These are phyloP conservation scores for Ceratoteleas bidentatus DNA, from an alignment of 1,140 invertebrate genomes.

Conservation along the genomic window DNA sequence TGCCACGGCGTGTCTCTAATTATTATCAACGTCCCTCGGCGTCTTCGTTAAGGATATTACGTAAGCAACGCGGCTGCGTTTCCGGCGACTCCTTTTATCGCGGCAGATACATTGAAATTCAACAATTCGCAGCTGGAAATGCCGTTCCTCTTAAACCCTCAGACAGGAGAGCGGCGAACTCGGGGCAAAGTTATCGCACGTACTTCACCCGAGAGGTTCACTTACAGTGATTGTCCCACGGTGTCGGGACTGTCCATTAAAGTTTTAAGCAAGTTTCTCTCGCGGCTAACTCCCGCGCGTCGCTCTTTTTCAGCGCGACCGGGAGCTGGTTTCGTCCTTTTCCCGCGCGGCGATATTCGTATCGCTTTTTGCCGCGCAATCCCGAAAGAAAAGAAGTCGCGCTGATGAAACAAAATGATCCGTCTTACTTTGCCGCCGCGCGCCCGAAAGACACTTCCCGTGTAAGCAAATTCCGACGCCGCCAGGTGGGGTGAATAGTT, in stretches of 20 bases:
- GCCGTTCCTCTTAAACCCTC: conserved; percentile 61
- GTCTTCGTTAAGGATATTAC: conserved; percentile 64
- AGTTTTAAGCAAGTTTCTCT: conserved; percentile 72
- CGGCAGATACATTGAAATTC: conserved; percentile 64
- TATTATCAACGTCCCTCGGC: conserved; percentile 59
- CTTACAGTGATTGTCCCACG: conserved; percentile 71
- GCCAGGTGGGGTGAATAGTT: no score
- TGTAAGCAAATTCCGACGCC: no score
- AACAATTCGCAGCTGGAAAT: conserved; percentile 65
- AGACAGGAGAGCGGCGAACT: conserved; percentile 64
- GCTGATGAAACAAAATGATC: no score
- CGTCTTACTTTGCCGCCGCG: no score
- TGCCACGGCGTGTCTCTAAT: conserved; percentile 52
- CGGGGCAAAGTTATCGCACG: conserved; percentile 63
- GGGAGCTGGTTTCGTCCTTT: conserved; percentile 57
- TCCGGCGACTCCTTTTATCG: conserved; percentile 56
- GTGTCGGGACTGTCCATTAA: conserved; percentile 73
- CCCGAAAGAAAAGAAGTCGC: conserved; percentile 37
- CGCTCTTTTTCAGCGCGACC: conserved; percentile 55
- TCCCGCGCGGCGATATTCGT: conserved; percentile 36
- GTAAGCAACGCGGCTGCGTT: conserved; percentile 46
- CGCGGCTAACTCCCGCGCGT: conserved; percentile 63
- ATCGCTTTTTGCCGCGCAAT: conserved; percentile 43
- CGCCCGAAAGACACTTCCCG: no score
- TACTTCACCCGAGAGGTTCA: conserved; percentile 69